A percentile compares a stretch with the other conserved stretches of the same genome.
phyloP scores from a whole-genome alignment of 2,888 invertebrate genomes.

The Platynereis dumerilii region DNA sequence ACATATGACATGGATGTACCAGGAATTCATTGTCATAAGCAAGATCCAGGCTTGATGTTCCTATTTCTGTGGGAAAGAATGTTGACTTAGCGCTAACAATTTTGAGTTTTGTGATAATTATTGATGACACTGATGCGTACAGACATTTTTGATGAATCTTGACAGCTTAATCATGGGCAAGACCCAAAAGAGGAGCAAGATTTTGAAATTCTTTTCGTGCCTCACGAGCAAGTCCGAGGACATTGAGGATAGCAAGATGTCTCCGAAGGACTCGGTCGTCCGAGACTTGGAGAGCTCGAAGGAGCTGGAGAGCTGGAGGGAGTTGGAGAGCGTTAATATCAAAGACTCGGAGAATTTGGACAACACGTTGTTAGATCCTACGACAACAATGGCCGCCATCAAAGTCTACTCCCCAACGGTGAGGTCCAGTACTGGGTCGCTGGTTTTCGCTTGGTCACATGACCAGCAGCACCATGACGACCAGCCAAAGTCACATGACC shows the following conservation, averaged over 20 bases:
- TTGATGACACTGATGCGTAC: no score
- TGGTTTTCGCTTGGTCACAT: not conserved
- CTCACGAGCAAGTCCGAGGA: constrained; percentile 32
- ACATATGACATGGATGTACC: no score
- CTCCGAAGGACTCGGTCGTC: constrained; percentile 22
- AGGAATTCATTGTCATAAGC: no score
- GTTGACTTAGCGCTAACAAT: no score
- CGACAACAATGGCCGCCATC: no score
- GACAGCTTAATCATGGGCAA: constrained; percentile 25
- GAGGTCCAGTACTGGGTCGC: not conserved
- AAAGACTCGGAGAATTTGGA: not conserved
- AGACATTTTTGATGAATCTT: no score
- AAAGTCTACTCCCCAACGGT: not conserved
- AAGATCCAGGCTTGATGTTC: no score
- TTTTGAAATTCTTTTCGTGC: constrained; percentile 36
- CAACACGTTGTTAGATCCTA: no score
- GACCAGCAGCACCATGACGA: no score
- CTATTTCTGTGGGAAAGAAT: no score
- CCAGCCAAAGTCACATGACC: no score
- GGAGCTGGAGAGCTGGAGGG: not conserved
- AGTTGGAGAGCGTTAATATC: not conserved
- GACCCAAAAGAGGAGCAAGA: constrained; percentile 33
- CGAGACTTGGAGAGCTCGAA: constrained; percentile 14
- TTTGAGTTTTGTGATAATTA: no score
- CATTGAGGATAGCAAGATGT: constrained; percentile 10